Conservation (phyloP, 2,797 vertebrate genomes). For the Crocidura indochinensis region DNA sequence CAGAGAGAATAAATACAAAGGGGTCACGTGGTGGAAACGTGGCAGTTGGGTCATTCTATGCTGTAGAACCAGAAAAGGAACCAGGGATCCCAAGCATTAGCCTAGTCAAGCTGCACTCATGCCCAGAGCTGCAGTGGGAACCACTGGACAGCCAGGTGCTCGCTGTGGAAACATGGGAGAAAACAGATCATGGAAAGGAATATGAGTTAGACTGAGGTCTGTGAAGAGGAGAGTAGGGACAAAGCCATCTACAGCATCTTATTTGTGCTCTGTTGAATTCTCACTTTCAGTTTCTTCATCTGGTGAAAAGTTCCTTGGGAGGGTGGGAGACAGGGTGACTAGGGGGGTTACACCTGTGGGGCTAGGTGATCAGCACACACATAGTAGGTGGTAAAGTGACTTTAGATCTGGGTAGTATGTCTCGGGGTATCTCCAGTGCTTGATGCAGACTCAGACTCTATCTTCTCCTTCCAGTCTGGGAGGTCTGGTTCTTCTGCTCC, state of each 20-base stretch:
- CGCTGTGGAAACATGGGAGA: background rate
- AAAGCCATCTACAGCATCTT: background rate
- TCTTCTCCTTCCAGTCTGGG: background rate
- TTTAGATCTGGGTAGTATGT: too few species aligned
- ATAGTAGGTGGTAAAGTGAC: too few species aligned
- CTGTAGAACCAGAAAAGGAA: background rate
- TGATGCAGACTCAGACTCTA: too few species aligned
- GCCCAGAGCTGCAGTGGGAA: background rate
- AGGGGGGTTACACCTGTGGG: background rate
- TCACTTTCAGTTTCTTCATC: background rate
- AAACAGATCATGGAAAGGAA: background rate
- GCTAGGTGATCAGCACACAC: too few species aligned
- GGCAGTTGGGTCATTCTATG: background rate
- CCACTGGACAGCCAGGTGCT: fast-evolving
- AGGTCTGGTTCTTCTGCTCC: background rate
- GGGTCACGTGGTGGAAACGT: fast-evolving
- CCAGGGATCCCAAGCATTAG: fast-evolving
- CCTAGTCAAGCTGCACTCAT: background rate
- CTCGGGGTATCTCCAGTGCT: background rate
- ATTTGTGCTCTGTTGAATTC: background rate
- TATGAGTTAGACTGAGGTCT: background rate
- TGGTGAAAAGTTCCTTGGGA: background rate
- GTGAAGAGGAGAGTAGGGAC: background rate
- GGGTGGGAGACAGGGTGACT: background rate
- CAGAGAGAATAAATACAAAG: background rate